Conservation (phyloP, 2,797 vertebrate species). For the Tolypeutes matacus region DNA sequence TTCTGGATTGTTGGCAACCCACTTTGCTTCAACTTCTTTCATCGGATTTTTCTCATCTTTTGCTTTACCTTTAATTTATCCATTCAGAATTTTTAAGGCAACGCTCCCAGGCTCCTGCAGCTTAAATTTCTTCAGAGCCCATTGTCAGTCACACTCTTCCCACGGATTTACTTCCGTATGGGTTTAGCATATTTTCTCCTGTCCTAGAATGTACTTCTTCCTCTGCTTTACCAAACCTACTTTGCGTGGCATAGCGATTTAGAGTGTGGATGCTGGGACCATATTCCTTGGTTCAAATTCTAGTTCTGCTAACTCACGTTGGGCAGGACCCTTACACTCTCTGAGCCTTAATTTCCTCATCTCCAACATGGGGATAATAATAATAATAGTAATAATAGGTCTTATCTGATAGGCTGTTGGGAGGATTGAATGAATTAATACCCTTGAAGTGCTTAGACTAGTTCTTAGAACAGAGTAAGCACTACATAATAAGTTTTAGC, state of each 20-base stretch:
- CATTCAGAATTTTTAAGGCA: neutral
- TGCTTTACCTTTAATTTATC: neutral
- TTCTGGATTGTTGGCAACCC: neutral
- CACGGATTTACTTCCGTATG: neutral
- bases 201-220: neutral
- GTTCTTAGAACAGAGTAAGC: neutral
- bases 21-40: constrained; percentile 43
- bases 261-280: neutral
- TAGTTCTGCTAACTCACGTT: neutral
- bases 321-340: neutral
- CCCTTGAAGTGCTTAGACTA: neutral
- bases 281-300: neutral
- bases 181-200: neutral
- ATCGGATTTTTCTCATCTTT: constrained; percentile 17
- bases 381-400: neutral
- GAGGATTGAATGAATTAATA: neutral
- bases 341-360: too few relatives aligned
- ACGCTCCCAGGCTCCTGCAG: neutral
- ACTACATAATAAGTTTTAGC: neutral
- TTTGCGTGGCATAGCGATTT: neutral
- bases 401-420: neutral
- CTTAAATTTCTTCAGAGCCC: neutral
- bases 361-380: too few relatives aligned
- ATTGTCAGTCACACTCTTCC: neutral
- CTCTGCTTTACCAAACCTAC: neutral